Base-by-base conservation (phyloP, 2,888 invertebrate species). In the Philopedon plagiatum region DNA sequence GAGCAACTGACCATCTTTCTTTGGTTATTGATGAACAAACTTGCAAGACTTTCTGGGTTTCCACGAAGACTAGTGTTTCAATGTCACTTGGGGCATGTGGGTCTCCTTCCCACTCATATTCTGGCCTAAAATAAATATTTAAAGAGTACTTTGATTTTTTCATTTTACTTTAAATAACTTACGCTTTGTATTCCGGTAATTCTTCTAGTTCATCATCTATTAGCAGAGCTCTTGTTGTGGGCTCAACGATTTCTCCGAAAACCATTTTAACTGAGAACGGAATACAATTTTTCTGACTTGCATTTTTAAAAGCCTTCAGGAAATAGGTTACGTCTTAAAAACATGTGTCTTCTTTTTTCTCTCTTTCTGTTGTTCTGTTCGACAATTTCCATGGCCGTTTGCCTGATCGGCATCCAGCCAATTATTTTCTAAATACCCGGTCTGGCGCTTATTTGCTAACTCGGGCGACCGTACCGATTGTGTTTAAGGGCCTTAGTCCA, bases 221-320 rank as follows among this genome's bases (percentile, higher is more conserved):
- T 60, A 84, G 81, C 54, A 85, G 72, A 11, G 84, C 84, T 67
- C 86, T 80, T 18, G 83, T 84, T 41, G 80, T 81, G 2, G 85
- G 85, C 74, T 85, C 85, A 15, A 84, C 78, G 75, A 86, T 82
- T 80, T 85, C 86, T 29, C 85, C 86, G 78, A 85, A 85, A 37
- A 82, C 70, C 82, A 83, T 84, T 72, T 74, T 78, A n/a, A n/a
- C n/a, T n/a, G n/a, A n/a, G n/a, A n/a, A n/a, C 13, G 23, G 5
- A 0, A 11, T 18, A 18, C 8, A 44, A 26, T 26, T 19, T 63
- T 51, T 37, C 39, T 63, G 63, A 63, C 49, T 63, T 63, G 63
- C 49, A 63, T 1, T 11, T 11, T 2, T 13, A 37, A 13, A 37
- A 37, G n/a, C 13, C 2, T 7, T 15, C 4, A n/a, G 1, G 5